These are phyloP conservation scores for Cephus nigrinus DNA, from an alignment of 2,888 invertebrate species.

Conservation along the genomic window DNA sequence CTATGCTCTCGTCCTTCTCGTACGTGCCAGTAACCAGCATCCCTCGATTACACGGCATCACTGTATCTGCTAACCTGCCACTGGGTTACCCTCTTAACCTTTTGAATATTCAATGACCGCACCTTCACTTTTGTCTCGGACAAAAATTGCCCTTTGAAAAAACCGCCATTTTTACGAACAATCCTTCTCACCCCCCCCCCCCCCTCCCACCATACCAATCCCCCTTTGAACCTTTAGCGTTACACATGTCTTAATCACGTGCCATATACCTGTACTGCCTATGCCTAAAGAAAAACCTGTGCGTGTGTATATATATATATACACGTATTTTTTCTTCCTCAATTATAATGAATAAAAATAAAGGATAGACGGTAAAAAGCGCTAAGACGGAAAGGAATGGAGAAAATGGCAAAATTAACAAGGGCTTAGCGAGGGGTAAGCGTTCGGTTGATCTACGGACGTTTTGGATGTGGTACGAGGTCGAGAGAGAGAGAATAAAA, in stretches of 20 bases:
- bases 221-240: too few species aligned
- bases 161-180: too few species aligned
- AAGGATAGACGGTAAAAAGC: background rate
- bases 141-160: too few species aligned
- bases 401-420: constrained; percentile 1
- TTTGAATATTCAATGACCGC: too few species aligned
- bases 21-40: background rate
- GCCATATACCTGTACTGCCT: too few species aligned
- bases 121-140: too few species aligned
- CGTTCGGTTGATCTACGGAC: background rate
- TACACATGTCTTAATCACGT: too few species aligned
- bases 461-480: background rate
- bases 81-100: background rate
- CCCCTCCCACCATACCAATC: too few species aligned
- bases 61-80: background rate
- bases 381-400: background rate
- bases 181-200: too few species aligned
- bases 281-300: too few species aligned
- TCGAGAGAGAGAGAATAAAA: background rate
- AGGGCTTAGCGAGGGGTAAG: background rate
- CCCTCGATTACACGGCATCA: background rate
- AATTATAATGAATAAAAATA: background rate
- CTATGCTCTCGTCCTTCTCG: background rate
- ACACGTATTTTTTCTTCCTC: too few species aligned
- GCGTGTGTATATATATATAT: too few species aligned